Conservation (phyloP, 2,113 vertebrate genomes). For the Morone saxatilis region DNA sequence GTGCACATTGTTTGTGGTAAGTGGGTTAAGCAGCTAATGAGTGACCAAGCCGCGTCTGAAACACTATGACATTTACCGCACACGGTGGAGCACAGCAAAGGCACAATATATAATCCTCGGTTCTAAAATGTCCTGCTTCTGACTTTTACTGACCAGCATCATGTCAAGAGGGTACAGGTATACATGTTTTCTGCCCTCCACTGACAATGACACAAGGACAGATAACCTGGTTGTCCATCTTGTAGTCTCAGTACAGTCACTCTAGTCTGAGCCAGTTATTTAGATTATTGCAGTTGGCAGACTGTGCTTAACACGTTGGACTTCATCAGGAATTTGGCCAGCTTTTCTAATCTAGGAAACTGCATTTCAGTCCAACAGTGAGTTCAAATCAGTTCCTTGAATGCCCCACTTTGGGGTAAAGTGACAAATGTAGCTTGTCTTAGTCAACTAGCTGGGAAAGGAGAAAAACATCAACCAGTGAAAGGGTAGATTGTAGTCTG, state of each 20-base stretch:
- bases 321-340: neutral
- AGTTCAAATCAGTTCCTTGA: neutral
- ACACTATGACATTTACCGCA: conserved; percentile 43
- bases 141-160: neutral
- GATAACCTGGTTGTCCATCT: neutral
- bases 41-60: conserved; percentile 41
- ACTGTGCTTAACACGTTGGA: neutral
- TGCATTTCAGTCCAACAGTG: neutral
- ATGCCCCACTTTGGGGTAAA: neutral
- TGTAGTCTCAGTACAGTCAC: neutral
- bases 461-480: neutral
- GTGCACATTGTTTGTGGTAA: conserved; percentile 66
- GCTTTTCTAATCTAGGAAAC: neutral
- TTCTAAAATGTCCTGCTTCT: conserved; percentile 3
- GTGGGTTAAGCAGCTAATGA: conserved; percentile 72
- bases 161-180: neutral
- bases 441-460: neutral
- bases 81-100: conserved; percentile 24
- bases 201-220: neutral
- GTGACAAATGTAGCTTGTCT: neutral
- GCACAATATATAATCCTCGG: conserved; percentile 19
- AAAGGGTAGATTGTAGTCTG: neutral
- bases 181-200: neutral
- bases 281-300: neutral
- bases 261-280: neutral